Base-by-base conservation (phyloP, 2,888 invertebrate genomes). In the Nymphalis urticae region DNA sequence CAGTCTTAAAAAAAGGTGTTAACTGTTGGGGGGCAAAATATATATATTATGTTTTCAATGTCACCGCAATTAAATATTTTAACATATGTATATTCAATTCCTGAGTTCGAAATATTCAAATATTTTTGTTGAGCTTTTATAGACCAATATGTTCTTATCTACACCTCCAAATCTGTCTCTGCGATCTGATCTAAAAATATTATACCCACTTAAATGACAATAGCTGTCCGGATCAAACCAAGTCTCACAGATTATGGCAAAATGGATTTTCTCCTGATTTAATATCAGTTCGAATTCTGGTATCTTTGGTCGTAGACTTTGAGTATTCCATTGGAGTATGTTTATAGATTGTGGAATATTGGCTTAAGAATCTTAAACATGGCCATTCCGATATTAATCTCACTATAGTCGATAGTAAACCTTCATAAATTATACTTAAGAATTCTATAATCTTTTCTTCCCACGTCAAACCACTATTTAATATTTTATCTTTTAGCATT, bases 121-220 rank as follows among this genome's bases (percentile, higher is more conserved):
- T 17, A 17, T 48, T 27, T 19, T 13, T 53, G 2, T 58, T 54
- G 59, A 21, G 62, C 21, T 60, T 68, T 53, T 9, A 75, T 51
- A 10, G 74, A 73, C 32, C 48, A 58, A 53, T 74, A 70, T 21
- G 42, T 24, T 10, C 74, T 2, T 10, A 73, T n/a, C n/a, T n/a
- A n/a, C n/a, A n/a, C n/a, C n/a, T n/a, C n/a, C n/a, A n/a, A n/a
- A n/a, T n/a, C n/a, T n/a, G n/a, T n/a, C n/a, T n/a, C n/a, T n/a
- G n/a, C n/a, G n/a, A n/a, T n/a, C n/a, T n/a, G n/a, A n/a, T n/a
- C n/a, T n/a, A n/a, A n/a, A n/a, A n/a, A n/a, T n/a, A n/a, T n/a
- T n/a, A n/a, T n/a, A n/a, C n/a, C n/a, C n/a, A n/a, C n/a, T n/a
- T n/a, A n/a, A n/a, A n/a, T n/a, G n/a, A n/a, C n/a, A n/a, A n/a